Evolutionary conservation across 2,113 vertebrate genomes (phyloP).

Genomic region (Nannospalax galili): DNA sequence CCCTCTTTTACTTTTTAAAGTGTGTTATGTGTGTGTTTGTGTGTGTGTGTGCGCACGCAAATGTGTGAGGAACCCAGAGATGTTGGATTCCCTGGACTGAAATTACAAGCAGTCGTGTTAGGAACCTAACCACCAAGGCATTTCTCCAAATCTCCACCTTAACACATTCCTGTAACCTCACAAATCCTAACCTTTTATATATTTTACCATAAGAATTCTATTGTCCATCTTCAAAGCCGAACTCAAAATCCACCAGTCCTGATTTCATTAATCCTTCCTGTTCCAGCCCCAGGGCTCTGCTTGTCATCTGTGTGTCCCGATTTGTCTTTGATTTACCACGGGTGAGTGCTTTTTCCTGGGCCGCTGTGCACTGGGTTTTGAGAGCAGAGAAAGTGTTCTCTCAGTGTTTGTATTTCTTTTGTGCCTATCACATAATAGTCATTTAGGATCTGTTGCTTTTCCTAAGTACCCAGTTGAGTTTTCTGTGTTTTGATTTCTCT

Average conservation of each 20-base stretch:
- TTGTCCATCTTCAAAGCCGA: not conserved
- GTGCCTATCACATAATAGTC: not conserved
- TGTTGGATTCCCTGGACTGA: no score
- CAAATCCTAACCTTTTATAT: not conserved
- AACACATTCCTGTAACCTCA: not conserved
- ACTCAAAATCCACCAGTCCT: not conserved
- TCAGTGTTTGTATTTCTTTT: conserved; percentile 27
- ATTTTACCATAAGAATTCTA: not conserved
- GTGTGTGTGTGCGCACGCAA: no score
- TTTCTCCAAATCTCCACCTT: not conserved
- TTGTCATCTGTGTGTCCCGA: not conserved
- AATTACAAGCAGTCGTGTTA: no score
- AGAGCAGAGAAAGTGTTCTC: not conserved
- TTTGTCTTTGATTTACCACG: not conserved
- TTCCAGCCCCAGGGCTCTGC: not conserved
- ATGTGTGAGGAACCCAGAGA: no score
- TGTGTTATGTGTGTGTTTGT: no score
- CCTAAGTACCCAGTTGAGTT: conserved; percentile 37
- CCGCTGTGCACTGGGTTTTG: not conserved
- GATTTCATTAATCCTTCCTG: not conserved
- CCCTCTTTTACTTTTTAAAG: no score
- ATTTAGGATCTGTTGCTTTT: not conserved
- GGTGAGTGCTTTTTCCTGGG: not conserved
- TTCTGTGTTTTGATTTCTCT: conserved; percentile 49
- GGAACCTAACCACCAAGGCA: not conserved